Conservation (phyloP, 1,140 invertebrate species). For the Lepidurus packardi region DNA sequence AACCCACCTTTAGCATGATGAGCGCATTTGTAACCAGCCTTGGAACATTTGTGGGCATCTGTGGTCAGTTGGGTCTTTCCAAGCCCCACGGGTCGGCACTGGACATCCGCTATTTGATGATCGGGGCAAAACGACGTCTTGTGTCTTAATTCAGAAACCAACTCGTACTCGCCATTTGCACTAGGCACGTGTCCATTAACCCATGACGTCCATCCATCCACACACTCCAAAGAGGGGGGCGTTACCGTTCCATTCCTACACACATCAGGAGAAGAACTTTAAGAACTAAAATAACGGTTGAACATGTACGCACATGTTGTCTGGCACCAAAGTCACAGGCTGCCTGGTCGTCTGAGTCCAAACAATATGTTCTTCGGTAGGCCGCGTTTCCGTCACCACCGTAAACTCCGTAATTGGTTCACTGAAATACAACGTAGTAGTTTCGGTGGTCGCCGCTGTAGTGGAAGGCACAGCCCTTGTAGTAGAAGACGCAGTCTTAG, state of each 20-base stretch:
- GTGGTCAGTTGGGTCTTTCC: constrained; percentile 37
- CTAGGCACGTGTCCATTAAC: constrained; percentile 43
- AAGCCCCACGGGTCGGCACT: constrained; percentile 42
- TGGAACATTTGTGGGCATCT: constrained; percentile 36
- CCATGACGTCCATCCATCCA: constrained; percentile 47
- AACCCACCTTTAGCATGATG: constrained; percentile 22
- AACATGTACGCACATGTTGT: no score
- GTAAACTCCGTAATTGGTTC: constrained; percentile 26
- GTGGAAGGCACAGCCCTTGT: constrained; percentile 28
- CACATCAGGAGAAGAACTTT: not conserved
- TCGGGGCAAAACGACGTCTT: constrained; percentile 40
- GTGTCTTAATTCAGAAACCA: constrained; percentile 41
- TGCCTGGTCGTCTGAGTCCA: constrained; percentile 29
- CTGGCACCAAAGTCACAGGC: no score
- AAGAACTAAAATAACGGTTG: not conserved
- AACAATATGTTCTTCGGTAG: not conserved
- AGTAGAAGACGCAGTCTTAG: constrained; percentile 25
- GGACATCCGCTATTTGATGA: constrained; percentile 39
- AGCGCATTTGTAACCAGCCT: constrained; percentile 37
- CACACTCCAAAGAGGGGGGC: constrained; percentile 15
- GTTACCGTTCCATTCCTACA: not conserved
- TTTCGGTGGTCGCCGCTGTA: not conserved
- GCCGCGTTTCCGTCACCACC: not conserved
- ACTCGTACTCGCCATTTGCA: constrained; percentile 43
- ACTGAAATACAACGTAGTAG: not conserved